A percentile compares a stretch with the other conserved stretches of the same genome.
phyloP scores from a whole-genome alignment of 2,113 vertebrate species.

The Muntiacus muntjak region DNA sequence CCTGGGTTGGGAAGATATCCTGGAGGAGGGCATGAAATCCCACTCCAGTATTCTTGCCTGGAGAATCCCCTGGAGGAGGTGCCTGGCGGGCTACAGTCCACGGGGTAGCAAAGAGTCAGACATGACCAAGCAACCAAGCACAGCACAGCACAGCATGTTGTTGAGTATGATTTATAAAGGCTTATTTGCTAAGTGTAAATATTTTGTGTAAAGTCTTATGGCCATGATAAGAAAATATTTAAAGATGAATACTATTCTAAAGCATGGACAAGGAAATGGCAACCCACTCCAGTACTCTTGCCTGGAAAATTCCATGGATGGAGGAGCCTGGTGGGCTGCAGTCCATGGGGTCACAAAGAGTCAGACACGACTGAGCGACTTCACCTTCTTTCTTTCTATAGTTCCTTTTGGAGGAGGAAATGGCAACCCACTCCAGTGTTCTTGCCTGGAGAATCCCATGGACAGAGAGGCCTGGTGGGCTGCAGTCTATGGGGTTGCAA shows the following conservation, averaged over 20 bases:
- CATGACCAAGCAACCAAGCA: background rate
- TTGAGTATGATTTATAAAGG: constrained; percentile 52
- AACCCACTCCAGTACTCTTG: background rate
- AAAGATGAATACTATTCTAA: constrained; percentile 70
- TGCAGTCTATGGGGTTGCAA: background rate
- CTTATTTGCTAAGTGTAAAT: constrained; percentile 67
- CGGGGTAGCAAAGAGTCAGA: background rate
- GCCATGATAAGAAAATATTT: constrained; percentile 68
- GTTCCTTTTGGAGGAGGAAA: background rate
- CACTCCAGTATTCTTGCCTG: background rate
- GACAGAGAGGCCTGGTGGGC: background rate
- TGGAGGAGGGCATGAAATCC: background rate
- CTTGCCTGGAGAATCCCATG: background rate
- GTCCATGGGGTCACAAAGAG: background rate
- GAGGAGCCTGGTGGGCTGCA: background rate
- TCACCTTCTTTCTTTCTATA: background rate
- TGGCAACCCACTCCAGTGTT: background rate
- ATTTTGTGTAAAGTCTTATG: constrained; percentile 75
- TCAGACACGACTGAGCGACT: background rate
- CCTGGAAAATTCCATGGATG: background rate
- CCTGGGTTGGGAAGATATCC: background rate
- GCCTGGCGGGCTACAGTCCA: background rate
- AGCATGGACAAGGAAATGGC: background rate
- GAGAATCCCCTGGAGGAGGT: background rate
- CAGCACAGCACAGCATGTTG: background rate